phyloP scores from a whole-genome alignment of 2,113 vertebrate genomes.

The Myocastor coypus region DNA sequence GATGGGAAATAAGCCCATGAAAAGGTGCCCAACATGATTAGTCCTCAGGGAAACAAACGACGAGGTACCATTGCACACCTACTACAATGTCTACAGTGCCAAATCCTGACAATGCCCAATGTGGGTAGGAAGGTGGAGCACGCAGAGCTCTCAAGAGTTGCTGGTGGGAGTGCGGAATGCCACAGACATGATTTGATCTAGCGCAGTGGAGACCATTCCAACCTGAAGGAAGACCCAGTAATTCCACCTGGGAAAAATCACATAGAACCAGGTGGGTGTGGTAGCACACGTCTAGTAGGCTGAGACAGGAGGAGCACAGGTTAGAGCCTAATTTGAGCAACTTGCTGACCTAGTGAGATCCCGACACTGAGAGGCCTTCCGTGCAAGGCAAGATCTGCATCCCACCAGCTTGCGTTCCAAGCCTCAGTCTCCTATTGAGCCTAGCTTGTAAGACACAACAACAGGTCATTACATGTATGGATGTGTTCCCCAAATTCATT shows the following conservation, averaged over 20 bases:
- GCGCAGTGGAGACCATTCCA: too few species aligned
- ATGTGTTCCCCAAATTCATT: not conserved
- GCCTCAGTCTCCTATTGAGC: not conserved
- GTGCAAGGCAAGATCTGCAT: rapidly evolving
- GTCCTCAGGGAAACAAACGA: not conserved
- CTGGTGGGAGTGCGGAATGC: not conserved
- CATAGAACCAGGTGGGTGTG: not conserved
- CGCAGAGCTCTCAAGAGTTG: not conserved
- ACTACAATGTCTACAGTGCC: not conserved
- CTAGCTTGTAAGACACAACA: not conserved
- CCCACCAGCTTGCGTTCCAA: not conserved
- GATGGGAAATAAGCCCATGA: not conserved
- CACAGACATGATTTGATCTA: not conserved
- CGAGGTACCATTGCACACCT: rapidly evolving
- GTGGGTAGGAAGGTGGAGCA: rapidly evolving
- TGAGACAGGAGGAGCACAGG: not conserved
- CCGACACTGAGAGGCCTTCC: not conserved
- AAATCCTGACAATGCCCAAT: not conserved
- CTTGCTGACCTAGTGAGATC: not conserved
- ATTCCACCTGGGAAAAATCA: not conserved
- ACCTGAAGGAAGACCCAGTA: not conserved
- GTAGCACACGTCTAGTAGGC: not conserved
- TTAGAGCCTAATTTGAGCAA: not conserved
- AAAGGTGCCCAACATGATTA: not conserved
- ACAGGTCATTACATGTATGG: not conserved